Evolutionary conservation across 1,140 invertebrate species (phyloP), one percentile per base, ranked within the genome.

Genomic region (Drosophila pseudoananassae): DNA sequence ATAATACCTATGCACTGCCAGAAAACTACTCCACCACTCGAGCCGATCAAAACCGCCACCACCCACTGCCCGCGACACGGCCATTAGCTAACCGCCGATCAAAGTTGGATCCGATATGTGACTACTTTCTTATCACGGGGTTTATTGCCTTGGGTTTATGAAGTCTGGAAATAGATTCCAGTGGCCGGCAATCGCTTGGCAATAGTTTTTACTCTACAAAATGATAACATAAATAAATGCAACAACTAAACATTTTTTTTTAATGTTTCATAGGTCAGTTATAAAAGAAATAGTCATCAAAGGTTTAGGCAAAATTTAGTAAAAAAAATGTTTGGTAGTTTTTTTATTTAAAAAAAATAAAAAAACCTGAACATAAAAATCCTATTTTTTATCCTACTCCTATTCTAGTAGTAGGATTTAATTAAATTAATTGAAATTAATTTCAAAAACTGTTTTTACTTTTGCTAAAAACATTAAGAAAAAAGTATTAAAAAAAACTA

Each of bases 61-160:
- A 23, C 8, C 17, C 43, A 46, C 17, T 46, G 43, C 43, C 17
- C 17, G 23, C 43, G 17, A n/a, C 8, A 36, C 10, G 33, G 10
- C 43, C 43, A 46, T 20, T 46, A 1, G 8, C 6, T 20, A 46
- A 46, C 17, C 15, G 43, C 43, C 43, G 43, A 46, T 46, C 50
- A 52, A 63, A 14, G 29, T 33, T 3, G 17, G 40, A 17, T 40
- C 40, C 27, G 47, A 51, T 49, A 15, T 29, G 27, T 17, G 15
- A 8, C 15, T 3, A 17, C 15, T 33, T 15, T 27, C 43, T 72
- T 72, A 68, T 68, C 64, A 29, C 38, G 5, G 47, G 45, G 49
- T 68, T 68, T 66, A 68, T 69, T 69, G 65, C 51, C 66, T 49
- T 47, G 43, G 9, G 52, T 45, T 46, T 66, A 36, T 40, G 46